phyloP scores from a whole-genome alignment of 2,113 vertebrate species.

The Oophaga pumilio region DNA sequence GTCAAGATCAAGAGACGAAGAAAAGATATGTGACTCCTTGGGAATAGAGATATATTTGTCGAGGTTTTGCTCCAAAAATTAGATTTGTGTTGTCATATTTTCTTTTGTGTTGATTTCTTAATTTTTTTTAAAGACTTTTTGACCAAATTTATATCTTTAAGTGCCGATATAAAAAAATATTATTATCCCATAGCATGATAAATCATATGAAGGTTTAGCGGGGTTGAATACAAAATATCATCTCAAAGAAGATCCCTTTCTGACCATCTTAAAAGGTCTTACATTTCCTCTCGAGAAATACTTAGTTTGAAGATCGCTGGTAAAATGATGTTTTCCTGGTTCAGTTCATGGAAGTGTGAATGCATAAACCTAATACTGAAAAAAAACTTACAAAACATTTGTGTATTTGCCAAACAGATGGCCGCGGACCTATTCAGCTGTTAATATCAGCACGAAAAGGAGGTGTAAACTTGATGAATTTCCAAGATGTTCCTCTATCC shows the following conservation, averaged over 20 bases:
- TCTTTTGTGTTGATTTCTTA: too few species aligned
- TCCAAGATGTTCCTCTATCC: slow-evolving; percentile 32
- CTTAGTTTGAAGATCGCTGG: neutral
- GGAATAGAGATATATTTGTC: too few species aligned
- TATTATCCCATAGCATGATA: neutral
- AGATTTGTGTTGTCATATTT: too few species aligned
- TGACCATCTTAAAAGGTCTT: neutral
- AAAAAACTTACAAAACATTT: slow-evolving; percentile 9
- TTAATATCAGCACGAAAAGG: slow-evolving; percentile 24
- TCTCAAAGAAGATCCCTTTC: neutral
- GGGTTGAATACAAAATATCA: neutral
- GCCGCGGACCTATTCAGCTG: slow-evolving; percentile 17
- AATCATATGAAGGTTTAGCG: neutral
- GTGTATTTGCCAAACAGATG: slow-evolving; percentile 22
- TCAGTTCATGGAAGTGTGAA: neutral
- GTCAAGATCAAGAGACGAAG: neutral
- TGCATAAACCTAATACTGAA: neutral
- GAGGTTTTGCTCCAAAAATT: too few species aligned
- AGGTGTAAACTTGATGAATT: slow-evolving; percentile 18
- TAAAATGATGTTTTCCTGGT: slow-evolving; percentile 7
- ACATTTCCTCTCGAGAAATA: neutral
- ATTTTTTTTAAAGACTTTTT: too few species aligned
- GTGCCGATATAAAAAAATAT: neutral
- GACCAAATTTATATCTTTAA: too few species aligned
- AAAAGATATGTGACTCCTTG: neutral